phyloP scores from a whole-genome alignment of 92 coral and sea anemone genomes.

The Chrysogorgia sp. region DNA sequence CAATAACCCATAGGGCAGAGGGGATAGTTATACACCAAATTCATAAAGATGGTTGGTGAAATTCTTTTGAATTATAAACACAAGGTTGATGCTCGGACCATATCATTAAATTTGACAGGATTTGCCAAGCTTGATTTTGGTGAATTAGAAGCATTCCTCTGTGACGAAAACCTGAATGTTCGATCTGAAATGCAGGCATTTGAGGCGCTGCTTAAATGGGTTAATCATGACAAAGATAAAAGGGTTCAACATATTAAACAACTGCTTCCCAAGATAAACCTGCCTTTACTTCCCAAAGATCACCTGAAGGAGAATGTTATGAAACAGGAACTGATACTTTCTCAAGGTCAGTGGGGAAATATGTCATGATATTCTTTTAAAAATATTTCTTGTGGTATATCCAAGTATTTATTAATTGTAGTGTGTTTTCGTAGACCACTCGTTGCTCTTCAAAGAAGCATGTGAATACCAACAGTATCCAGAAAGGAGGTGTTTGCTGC shows the following conservation, averaged over 20 bases:
- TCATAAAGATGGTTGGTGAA: too few species aligned
- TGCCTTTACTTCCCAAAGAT: slow-evolving; percentile 52
- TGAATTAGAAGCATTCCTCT: slow-evolving; percentile 18
- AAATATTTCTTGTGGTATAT: background rate
- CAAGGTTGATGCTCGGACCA: background rate
- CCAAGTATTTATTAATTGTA: background rate
- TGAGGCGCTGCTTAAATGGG: slow-evolving; percentile 69
- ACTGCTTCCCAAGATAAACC: slow-evolving; percentile 51
- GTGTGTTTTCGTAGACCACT: slow-evolving; percentile 13
- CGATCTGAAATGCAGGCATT: slow-evolving; percentile 66
- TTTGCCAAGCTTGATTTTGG: slow-evolving; percentile 1
- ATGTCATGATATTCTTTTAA: background rate
- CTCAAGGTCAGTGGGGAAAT: slow-evolving; percentile 10
- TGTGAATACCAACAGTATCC: slow-evolving; percentile 38
- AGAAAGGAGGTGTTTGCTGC: slow-evolving; percentile 34
- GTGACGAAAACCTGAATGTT: slow-evolving; percentile 51
- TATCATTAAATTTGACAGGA: background rate
- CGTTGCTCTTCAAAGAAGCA: slow-evolving; percentile 28
- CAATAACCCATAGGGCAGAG: too few species aligned
- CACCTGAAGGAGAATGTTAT: slow-evolving; percentile 19
- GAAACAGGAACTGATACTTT: slow-evolving; percentile 11
- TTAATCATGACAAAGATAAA: slow-evolving; percentile 54
- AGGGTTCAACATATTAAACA: slow-evolving; percentile 47
- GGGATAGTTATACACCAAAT: too few species aligned
- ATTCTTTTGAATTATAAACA: too few species aligned